Evolutionary conservation across 2,113 vertebrate genomes (phyloP).

Genomic region (Nanorana parkeri): DNA sequence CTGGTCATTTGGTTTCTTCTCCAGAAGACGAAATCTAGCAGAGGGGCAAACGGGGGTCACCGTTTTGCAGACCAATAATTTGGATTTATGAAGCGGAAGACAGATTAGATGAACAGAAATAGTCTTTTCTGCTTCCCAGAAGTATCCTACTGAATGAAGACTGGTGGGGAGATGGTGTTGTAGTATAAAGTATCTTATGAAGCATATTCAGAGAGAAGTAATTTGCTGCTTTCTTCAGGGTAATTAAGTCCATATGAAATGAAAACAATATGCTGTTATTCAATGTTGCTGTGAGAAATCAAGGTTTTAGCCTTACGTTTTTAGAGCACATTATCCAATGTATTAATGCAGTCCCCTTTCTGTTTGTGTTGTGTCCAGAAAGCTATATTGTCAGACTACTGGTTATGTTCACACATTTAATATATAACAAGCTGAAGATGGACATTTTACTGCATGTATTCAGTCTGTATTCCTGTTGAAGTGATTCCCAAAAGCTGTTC

Average conservation of each 20-base stretch:
- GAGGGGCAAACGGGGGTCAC: slow-evolving; percentile 67
- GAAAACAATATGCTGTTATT: slow-evolving; percentile 66
- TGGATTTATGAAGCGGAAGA: slow-evolving; percentile 37
- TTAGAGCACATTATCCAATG: slow-evolving; percentile 72
- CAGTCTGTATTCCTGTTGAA: slow-evolving; percentile 68
- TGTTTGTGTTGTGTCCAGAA: slow-evolving; percentile 75
- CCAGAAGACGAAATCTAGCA: slow-evolving; percentile 10
- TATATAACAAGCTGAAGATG: slow-evolving; percentile 65
- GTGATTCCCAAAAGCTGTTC: slow-evolving; percentile 61
- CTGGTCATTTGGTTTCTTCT: slow-evolving; percentile 54
- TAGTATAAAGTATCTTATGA: slow-evolving; percentile 62
- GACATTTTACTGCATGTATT: slow-evolving; percentile 77
- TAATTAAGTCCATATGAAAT: slow-evolving; percentile 74
- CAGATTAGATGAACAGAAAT: slow-evolving; percentile 58
- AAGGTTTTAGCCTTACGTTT: slow-evolving; percentile 70
- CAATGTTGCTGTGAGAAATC: slow-evolving; percentile 74
- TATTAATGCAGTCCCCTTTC: slow-evolving; percentile 69
- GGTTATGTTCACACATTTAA: slow-evolving; percentile 74
- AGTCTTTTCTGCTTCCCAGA: slow-evolving; percentile 73
- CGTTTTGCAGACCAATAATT: slow-evolving; percentile 73
- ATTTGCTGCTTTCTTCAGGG: slow-evolving; percentile 86
- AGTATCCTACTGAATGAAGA: slow-evolving; percentile 72
- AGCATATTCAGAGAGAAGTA: slow-evolving; percentile 66
- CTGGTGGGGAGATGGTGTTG: slow-evolving; percentile 61
- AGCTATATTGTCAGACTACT: slow-evolving; percentile 73